Base-by-base conservation (phyloP, 1,140 invertebrate species). In the Brachionus plicatilis region DNA sequence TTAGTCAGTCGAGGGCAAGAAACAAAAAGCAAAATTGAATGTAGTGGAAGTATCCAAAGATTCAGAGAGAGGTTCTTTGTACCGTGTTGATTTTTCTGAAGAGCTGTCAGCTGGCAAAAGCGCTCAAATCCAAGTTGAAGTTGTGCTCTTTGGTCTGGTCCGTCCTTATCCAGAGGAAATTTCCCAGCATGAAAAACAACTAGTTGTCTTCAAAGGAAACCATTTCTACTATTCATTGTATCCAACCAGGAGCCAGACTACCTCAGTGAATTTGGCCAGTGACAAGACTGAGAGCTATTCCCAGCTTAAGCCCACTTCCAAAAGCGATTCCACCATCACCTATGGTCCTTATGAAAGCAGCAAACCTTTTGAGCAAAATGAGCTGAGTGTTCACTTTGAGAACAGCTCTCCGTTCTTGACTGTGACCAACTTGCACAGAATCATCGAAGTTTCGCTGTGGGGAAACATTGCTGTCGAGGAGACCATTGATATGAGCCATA, bases 401-500 rank as follows among this genome's bases (percentile, higher is more conserved):
- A 99, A 98, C 90, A 97, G 97, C 88, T 92, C 94, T 66, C 96
- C 97, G 66, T 99, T 99, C 89, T 89, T 99, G 60, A 95, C 94
- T 33, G 94, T 98, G 0, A 95, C 94, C 0, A 91, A 91, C 47
- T 89, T 99, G 85, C 93, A 95, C 84, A 92, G 98, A 47, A 90
- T 93, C 0, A 95, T 99, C 87, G 97, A 99, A 90, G 92, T 99
- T 1, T 99, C 97, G 0, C 97, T 99, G 88, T 99, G 98, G 98
- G 97, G 97, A 17, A 98, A 98, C 87, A 96, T 99, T 88, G 96
- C 97, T 85, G 92, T 99, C 3, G 96, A 99, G 88, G 97, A 99
- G 88, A 93, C 93, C 0, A 93, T 99, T 87, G 94, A 98, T 88
- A 91, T 99, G 85, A 88, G 93, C 20, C 97, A 99, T 87, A 94